These are phyloP conservation scores for Heliconius hortense DNA, from an alignment of 2,888 invertebrate genomes.

Conservation along the genomic window DNA sequence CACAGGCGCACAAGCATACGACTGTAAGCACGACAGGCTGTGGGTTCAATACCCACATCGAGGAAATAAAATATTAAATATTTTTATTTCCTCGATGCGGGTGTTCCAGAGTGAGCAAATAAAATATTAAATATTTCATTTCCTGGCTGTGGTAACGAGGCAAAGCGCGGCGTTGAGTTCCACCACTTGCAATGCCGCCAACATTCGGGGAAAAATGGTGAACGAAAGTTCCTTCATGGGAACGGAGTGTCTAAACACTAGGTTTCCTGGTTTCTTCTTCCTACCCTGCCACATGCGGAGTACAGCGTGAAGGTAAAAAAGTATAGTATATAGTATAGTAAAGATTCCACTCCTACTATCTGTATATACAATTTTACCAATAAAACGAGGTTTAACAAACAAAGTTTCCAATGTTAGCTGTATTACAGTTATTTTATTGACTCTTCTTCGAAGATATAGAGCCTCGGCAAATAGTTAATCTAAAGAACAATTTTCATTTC, in stretches of 20 bases:
- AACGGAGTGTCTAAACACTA: background rate
- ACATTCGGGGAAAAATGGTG: background rate
- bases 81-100: no score
- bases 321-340: no score
- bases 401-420: conserved; percentile 16
- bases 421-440: conserved; percentile 25
- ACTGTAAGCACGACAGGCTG: no score
- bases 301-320: background rate
- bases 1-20: no score
- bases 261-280: background rate
- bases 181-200: no score
- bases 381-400: no score
- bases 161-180: no score
- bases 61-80: no score
- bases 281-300: background rate
- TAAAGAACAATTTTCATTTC: conserved; percentile 28
- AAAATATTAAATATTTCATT: background rate
- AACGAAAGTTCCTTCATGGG: background rate
- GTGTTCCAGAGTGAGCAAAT: no score
- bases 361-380: background rate
- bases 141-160: background rate
- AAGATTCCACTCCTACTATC: background rate
- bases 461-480: conserved; percentile 31
- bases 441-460: conserved; percentile 2
- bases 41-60: no score